Evolutionary conservation across 1,140 invertebrate species (phyloP).

Genomic region (Trichonephila clavata): DNA sequence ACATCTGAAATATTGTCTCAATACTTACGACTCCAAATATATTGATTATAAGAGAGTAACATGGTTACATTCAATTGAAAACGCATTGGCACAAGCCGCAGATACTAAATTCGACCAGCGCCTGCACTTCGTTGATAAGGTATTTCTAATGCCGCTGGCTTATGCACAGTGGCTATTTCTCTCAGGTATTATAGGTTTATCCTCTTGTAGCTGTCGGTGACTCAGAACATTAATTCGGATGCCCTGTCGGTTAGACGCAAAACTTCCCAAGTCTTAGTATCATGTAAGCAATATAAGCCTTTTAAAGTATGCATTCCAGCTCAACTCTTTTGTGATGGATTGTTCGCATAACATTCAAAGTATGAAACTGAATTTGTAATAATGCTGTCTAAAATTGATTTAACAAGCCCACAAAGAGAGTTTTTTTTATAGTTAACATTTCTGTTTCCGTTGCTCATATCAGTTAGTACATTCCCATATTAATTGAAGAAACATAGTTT

Average conservation of each 20-base stretch:
- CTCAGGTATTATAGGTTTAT: constrained; percentile 67
- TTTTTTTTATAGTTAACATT: too few species aligned
- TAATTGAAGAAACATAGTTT: too few species aligned
- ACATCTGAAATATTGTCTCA: neutral
- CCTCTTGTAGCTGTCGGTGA: constrained; percentile 27
- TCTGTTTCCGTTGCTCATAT: too few species aligned
- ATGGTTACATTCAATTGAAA: constrained; percentile 3
- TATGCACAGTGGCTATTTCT: constrained; percentile 48
- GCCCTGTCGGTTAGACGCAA: constrained; percentile 1
- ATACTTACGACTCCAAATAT: neutral
- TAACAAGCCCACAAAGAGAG: too few species aligned
- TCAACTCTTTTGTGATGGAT: neutral
- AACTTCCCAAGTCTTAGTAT: neutral
- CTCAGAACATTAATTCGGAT: constrained; percentile 61
- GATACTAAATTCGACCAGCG: neutral
- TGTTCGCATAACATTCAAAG: neutral
- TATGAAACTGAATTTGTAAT: too few species aligned
- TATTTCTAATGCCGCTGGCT: constrained; percentile 38
- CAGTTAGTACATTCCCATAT: too few species aligned
- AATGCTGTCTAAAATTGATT: too few species aligned
- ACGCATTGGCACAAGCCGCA: constrained; percentile 3
- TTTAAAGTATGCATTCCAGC: neutral
- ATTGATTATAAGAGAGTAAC: constrained; percentile 3
- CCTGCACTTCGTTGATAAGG: constrained; percentile 33
- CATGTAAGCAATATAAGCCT: neutral